Base-by-base conservation (phyloP, 2,113 vertebrate genomes). In the Tonatia bakeri region DNA sequence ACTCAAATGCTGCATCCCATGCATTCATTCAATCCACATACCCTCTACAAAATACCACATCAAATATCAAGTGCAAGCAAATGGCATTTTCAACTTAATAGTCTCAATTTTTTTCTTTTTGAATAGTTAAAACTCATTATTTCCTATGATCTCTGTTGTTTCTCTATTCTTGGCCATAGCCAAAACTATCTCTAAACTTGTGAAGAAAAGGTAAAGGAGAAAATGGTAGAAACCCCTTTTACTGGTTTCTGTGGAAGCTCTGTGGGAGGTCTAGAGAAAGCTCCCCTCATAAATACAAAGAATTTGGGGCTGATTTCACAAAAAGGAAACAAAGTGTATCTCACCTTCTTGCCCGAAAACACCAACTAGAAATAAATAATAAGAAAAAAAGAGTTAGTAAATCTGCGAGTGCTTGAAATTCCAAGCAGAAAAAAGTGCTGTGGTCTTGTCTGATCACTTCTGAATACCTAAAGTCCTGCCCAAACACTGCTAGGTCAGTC, bases 311-410 rank as follows among this genome's bases (percentile, higher is more conserved):
- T 36, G 31, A 73, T 79, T 91, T 91, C 13, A 73, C 69, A 76
- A 90, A 33, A 69, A 96, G 83, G 61, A 84, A 91, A 93, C 79
- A 84, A 91, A 89, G 33, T 7, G 13, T 50, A 65, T 54, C 97
- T 98, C 19, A 98, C 97, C 97, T 1, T 90, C 38, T 40, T 97
- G 73, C 2, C 87, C 96, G 90, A 79, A 95, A 43, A 52, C 54
- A 5, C 93, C 95, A 95, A 61, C 97, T 98, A 45, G 91, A 94
- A 91, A 95, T 38, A 96, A 96, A 85, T 3, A 67, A 47, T 1
- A 94, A 95, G 8, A 90, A 77, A 59, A 72, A 85, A 76, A 54
- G 19, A 88, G 45, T 97, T 94, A 97, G 86, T 80, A 64, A 91
- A 83, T 54, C 26, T 50, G 19, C 56, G 26, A 50, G 13, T 45